Base-by-base conservation (phyloP, 1,140 invertebrate species). In the Rhizoglyphus robini region DNA sequence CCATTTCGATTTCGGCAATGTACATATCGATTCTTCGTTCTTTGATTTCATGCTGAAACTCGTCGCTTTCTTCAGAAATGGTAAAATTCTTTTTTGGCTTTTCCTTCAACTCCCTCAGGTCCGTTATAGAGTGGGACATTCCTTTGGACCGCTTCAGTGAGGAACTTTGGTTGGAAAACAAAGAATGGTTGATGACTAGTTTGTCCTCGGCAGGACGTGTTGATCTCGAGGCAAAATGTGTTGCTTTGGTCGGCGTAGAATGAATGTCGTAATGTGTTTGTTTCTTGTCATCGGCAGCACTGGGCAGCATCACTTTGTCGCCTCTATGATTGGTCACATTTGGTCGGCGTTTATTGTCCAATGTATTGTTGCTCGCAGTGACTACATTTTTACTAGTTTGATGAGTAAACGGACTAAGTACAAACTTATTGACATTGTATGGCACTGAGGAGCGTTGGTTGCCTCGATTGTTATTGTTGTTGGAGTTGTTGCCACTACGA, bases 1-100 rank as follows among this genome's bases (percentile, higher is more conserved):
- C 63, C 63, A 64, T 64, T 31, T 64, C 63, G 20, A 64, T 64
- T 30, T 64, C 63, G n/a, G 63, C 63, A 38, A 64, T 64, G 31
- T 64, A 64, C 63, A 64, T 64, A 8, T 64, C 63, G 46, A 48
- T 47, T 49, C 63, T n/a, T 15, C 63, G 41, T 48, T 64, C 63
- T 34, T 51, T 64, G 29, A 64, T 64, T 49, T 64, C 63, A 23
- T 51, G 29, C 31, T 64, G 46, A 64, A 64, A 64, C 18, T 30
- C 51, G 51, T 64, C 63, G 32, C 20, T 58, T n/a, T n/a, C n/a
- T n/a, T n/a, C n/a, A 31, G 11, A 18, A 48, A 3, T 20, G 20
- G 2, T 3, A 49, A 3, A 20, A 11, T 64, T 8, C 25, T 59
- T 5, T 32, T 58, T 60, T 30, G 41, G 2, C 31, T 64, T 64